Percentiles rank a stretch among this genome's conserved stretches.
Evolutionary conservation across 2,797 vertebrate genomes (phyloP).

Genomic region (Galago senegalensis): DNA sequence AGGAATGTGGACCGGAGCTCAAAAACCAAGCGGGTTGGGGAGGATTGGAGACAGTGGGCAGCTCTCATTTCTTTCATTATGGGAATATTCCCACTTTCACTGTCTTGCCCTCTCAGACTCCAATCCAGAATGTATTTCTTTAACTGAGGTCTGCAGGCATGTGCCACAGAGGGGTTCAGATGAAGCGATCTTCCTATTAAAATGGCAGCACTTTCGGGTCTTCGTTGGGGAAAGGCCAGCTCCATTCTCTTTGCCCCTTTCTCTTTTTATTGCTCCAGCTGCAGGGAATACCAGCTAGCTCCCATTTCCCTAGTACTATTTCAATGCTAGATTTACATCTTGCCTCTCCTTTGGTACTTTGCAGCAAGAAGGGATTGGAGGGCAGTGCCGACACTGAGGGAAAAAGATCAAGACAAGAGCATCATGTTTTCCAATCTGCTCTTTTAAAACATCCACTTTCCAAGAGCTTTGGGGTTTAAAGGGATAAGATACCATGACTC

Average conservation of each 20-base stretch:
- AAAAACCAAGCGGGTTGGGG: constrained; percentile 59
- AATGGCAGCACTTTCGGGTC: not conserved
- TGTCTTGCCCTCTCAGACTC: not conserved
- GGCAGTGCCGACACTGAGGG: constrained; percentile 64
- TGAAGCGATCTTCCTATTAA: not conserved
- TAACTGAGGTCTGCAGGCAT: not conserved
- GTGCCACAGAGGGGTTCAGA: not conserved
- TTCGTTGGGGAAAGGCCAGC: not conserved
- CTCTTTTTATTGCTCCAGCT: constrained; percentile 52
- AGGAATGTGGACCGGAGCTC: constrained; percentile 72
- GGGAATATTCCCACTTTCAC: constrained; percentile 4
- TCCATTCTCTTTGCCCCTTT: constrained; percentile 48
- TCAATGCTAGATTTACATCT: constrained; percentile 6
- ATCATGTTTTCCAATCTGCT: constrained; percentile 85
- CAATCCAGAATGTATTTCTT: not conserved
- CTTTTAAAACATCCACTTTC: constrained; percentile 88
- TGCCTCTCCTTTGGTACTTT: not conserved
- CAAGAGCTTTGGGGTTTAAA: constrained; percentile 86
- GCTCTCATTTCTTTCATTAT: constrained; percentile 2
- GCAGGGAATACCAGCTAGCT: constrained; percentile 4
- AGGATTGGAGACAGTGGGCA: not conserved
- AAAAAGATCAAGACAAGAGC: constrained; percentile 83
- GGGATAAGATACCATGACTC: constrained; percentile 88
- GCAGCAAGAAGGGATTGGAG: constrained; percentile 26
- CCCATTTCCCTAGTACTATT: not conserved